phyloP scores from a whole-genome alignment of 2,888 invertebrate genomes.

The Callosobruchus maculatus region DNA sequence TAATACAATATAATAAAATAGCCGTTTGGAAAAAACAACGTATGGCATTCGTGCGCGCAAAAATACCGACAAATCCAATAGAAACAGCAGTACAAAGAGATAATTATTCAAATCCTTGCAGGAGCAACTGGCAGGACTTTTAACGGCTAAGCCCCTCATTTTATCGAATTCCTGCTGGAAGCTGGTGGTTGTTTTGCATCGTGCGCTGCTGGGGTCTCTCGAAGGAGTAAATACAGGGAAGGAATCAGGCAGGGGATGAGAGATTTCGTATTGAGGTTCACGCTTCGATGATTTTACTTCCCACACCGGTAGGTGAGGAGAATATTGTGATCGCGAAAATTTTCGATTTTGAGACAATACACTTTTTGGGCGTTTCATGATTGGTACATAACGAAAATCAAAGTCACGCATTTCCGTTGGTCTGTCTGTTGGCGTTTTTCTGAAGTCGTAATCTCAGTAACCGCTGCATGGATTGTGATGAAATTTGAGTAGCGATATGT shows the following conservation, averaged over 20 bases:
- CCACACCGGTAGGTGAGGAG: no score
- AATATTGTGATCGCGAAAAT: no score
- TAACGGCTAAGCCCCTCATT: constrained; percentile 30
- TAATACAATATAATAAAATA: not conserved
- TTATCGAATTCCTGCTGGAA: constrained; percentile 31
- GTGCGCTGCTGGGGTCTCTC: constrained; percentile 5
- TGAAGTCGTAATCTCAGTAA: no score
- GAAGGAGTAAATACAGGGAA: not conserved
- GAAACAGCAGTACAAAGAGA: constrained; percentile 34
- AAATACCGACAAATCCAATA: constrained; percentile 31
- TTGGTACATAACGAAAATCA: no score
- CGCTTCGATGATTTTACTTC: no score
- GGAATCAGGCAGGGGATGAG: not conserved
- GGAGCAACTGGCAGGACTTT: constrained; percentile 41
- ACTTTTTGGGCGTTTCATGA: no score
- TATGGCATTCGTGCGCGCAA: not conserved
- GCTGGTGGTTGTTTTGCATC: constrained; percentile 29
- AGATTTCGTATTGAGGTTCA: no score
- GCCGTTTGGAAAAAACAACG: not conserved
- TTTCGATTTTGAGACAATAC: no score
- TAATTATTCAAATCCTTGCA: constrained; percentile 40
- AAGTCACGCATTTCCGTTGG: no score
- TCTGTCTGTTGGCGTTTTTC: no score
- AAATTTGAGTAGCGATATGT: no score
- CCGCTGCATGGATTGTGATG: no score